Base-by-base conservation (phyloP, 2,113 vertebrate genomes). In the Melanostigma gelatinosum region DNA sequence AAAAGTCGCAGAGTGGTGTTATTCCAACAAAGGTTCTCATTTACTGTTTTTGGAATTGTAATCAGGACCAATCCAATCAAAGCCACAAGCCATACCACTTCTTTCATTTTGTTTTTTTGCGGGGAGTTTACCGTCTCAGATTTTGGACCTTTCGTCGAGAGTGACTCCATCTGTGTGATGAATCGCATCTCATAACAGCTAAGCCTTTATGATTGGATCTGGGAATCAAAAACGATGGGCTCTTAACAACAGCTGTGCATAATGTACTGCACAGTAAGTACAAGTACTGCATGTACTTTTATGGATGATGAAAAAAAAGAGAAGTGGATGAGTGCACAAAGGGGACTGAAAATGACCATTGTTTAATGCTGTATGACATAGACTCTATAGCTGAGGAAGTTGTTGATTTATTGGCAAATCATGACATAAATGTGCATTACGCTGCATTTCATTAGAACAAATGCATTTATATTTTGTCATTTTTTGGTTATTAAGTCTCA, bases 151-250 rank as follows among this genome's bases (percentile, higher is more conserved):
- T 61, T 63, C 32, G 68, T 80, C 54, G 24, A 87, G 88, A 92
- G 83, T 83, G 87, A 83, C 69, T 79, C 85, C 92, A 93, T 94
- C 92, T 93, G 92, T 89, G 85, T 77, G 83, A 86, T 90, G 86
- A 91, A 88, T 42, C 83, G 67, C 63, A 78, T 85, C 89, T 79
- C 79, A 67, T 87, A 82, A 90, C 83, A 57, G 69, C 72, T 92
- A 88, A 93, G 87, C 89, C 74, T 74, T 65, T 64, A 40, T 88
- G 93, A 94, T 91, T 92, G 91, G 91, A 94, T 94, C 61, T 57
- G 40, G 44, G 67, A 79, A 72, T 80, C 44, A 80, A 58, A 73
- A 81, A 71, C 29, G 32, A 46, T 38, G 79, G 34, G 82, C 79
- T 83, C 65, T 82, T 91, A n/a, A 86, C 55, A 48, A 60, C 77